Evolutionary conservation across 2,113 vertebrate genomes (phyloP).

Genomic region (Alexandromys fortis): DNA sequence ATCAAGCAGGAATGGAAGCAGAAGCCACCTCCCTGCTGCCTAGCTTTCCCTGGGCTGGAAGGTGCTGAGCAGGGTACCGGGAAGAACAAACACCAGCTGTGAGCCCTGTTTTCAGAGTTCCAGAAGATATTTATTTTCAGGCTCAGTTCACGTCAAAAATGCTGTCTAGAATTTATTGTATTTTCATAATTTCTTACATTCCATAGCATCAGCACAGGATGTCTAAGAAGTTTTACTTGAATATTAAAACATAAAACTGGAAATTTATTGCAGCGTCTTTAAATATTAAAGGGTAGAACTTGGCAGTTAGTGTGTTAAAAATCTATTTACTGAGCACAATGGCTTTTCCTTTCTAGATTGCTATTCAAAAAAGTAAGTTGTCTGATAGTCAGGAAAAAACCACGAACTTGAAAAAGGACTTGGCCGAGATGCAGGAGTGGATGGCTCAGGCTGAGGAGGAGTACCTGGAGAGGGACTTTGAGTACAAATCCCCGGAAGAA

Average conservation of each 20-base stretch:
- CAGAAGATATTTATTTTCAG: not conserved
- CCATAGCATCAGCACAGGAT: not conserved
- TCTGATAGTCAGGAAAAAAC: conserved; percentile 94
- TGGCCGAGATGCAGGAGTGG: conserved; percentile 99
- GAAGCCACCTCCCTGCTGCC: not conserved
- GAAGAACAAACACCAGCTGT: not conserved
- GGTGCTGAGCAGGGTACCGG: not conserved
- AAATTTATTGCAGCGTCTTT: not conserved
- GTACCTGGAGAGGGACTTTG: conserved; percentile 97
- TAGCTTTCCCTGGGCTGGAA: not conserved
- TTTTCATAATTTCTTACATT: not conserved
- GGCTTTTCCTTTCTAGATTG: conserved; percentile 87
- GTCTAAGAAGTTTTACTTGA: not conserved
- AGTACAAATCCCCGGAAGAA: conserved; percentile 97
- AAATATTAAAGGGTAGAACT: conserved; percentile 2
- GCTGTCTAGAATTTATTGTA: not conserved
- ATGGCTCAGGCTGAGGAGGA: conserved; percentile 97
- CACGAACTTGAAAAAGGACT: conserved; percentile 95
- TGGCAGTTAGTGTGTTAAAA: not conserved
- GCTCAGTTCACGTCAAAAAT: not conserved
- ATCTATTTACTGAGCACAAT: conserved; percentile 38
- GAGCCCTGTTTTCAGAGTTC: conserved; percentile 16
- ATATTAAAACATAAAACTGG: not conserved
- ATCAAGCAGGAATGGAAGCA: not conserved
- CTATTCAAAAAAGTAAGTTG: conserved; percentile 90